Base-by-base conservation (phyloP, 2,113 vertebrate genomes). In the Regulus satrapa region DNA sequence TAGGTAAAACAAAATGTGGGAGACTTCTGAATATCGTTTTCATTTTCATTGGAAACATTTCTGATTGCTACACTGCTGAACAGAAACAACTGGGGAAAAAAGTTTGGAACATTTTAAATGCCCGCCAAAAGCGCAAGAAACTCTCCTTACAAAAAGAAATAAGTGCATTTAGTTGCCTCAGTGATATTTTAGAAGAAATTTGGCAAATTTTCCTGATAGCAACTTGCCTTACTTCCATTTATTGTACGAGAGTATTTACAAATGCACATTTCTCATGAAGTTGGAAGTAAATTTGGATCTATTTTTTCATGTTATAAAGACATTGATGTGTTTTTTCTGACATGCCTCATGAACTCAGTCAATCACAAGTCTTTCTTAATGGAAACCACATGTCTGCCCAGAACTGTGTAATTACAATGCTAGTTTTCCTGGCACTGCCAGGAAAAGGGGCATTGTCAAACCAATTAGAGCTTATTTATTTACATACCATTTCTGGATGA, bases 401-500 rank as follows among this genome's bases (percentile, higher is more conserved):
- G 98, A 98, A 98, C 97, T 97, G 95, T 98, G 97, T 98, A 98
- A 98, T 99, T 99, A 98, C 97, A 98, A 98, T 98, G 97, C 98
- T 98, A 97, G 96, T 97, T 98, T 98, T 98, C 97, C 97, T 98
- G 98, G 97, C 98, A 98, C 89, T 98, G 97, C 97, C 98, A 98
- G 98, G 98, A 98, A 98, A 98, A 96, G 90, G 98, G 98, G 98
- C 97, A 98, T 98, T 98, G 98, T 98, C 98, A 97, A 98, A 98
- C 97, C 98, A 98, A 98, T 98, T 98, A 98, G 97, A 98, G 97
- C 98, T 98, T 98, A 98, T 98, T 98, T 98, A 98, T 98, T 98
- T 98, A 98, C 98, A 98, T 98, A 98, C 97, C 98, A 97, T 98
- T 98, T 97, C 97, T 98, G 97, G 97, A 98, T 97, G 95, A 97